Base-by-base conservation (phyloP, 2,888 invertebrate genomes). In the Pollenia griseotomentosa region DNA sequence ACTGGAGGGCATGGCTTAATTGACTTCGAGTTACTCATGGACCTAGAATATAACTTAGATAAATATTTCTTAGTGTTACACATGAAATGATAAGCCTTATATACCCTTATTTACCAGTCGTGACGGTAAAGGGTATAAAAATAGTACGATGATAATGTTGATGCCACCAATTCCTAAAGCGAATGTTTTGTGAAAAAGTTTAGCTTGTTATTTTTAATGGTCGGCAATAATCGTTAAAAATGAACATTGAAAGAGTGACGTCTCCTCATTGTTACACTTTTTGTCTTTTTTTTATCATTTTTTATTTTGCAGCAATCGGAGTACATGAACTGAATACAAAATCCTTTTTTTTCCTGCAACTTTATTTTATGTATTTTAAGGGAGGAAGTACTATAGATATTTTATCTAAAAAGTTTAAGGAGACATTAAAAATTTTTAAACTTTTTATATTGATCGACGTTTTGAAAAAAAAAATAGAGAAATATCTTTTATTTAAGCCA, bases 161-260 rank as follows among this genome's bases (percentile, higher is more conserved):
- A 84, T 78, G 78, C 73, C 78, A 79, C 70, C 86, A 90, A 91
- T 91, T 91, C 91, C 92, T 90, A 90, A 90, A 91, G 90, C 89
- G 91, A 90, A 90, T 91, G 81, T 91, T 91, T 91, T 91, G 90
- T 90, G 91, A 90, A 92, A 92, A 92, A 92, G 91, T 92, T 93
- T 91, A 91, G 91, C 92, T 93, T 92, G 92, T 93, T 93, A 93
- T 92, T 92, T 93, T 93, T 93, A 93, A 93, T 93, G 92, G 91
- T 61, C 89, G 88, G 90, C 92, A 92, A 93, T 93, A 93, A 93
- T 92, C 93, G 92, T 93, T 93, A 93, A 92, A 93, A 86, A 77
- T 63, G 70, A 79, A 85, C 85, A 86, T 84, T 86, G 78, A 78
- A 78, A 74, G 75, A 81, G 86, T 80, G 84, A 71, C 79, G 88